Base-by-base conservation (phyloP, 2,113 vertebrate species). In the Agapornis roseicollis region DNA sequence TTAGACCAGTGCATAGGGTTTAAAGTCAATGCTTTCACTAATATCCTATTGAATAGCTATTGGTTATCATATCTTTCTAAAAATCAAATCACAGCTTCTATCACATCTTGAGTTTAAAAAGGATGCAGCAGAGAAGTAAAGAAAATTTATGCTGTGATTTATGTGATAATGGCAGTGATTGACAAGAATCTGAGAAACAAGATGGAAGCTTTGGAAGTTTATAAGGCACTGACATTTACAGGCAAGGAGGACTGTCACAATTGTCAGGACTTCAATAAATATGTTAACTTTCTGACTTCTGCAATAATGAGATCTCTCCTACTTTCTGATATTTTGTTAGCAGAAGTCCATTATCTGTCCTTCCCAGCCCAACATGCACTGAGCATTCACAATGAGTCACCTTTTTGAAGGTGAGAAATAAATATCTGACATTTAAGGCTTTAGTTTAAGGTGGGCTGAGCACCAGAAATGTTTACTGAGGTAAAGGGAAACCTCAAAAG, bases 151-250 rank as follows among this genome's bases (percentile, higher is more conserved):
- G 68, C 81, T 94, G 60, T 76, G 87, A 69, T 93, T 92, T 91
- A 70, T 23, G 33, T 52, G 82, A 89, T 97, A 96, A 95, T 94
- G 95, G 83, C 58, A 88, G 56, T 89, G 83, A 82, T 27, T 88
- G 89, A 91, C 93, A 95, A 23, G 71, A 95, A 73, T 71, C 69
- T 84, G 87, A 94, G 64, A 86, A 91, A 89, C 31, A 71, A 66
- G 93, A 31, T 95, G 65, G 42, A 82, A 92, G 13, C 53, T 74
- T 8, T 41, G 49, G 24, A 88, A 76, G 89, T 96, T 95, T 89
- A 90, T 84, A 77, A 83, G 47, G 31, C 37, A 72, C 72, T 96
- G 89, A 96, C 95, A 96, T 93, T 73, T 88, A 66, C 44, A 81
- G 85, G 82, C 29, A 1, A 80, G 76, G 39, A 95, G 74, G 68